Conservation (phyloP, 2,888 invertebrate species). For the Abscondita cerata region DNA sequence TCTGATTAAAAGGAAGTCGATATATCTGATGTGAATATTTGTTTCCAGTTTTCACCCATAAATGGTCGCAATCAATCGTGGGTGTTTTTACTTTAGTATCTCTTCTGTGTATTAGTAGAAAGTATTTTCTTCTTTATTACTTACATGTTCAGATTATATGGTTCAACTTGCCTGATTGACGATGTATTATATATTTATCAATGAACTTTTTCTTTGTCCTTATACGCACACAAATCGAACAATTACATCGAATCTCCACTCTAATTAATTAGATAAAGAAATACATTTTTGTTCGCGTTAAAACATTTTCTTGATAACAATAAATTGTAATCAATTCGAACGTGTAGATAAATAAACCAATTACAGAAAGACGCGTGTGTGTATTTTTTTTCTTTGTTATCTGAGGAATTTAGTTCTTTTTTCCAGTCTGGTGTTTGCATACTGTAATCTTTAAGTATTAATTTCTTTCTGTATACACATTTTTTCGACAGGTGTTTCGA, state of each 20-base stretch:
- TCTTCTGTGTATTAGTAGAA: conserved; percentile 47
- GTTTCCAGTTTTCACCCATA: conserved; percentile 44
- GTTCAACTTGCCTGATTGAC: conserved; percentile 1
- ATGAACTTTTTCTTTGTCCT: conserved; percentile 6
- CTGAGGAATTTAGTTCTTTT: too few relatives aligned
- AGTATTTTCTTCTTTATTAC: conserved; percentile 51
- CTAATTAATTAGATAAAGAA: conserved; percentile 25
- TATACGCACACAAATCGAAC: background rate
- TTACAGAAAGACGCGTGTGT: too few relatives aligned
- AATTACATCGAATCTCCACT: background rate
- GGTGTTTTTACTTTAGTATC: conserved; percentile 54
- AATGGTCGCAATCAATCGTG: conserved; percentile 50
- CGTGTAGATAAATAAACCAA: too few relatives aligned
- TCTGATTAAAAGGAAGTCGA: conserved; percentile 16
- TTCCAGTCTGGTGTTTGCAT: too few relatives aligned
- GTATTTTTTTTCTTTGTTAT: too few relatives aligned
- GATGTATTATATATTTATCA: conserved; percentile 12
- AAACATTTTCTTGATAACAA: conserved; percentile 25
- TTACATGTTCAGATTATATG: conserved; percentile 38
- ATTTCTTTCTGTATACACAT: too few relatives aligned
- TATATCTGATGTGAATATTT: conserved; percentile 21
- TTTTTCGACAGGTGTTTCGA: too few relatives aligned
- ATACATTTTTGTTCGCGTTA: conserved; percentile 9
- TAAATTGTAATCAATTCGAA: conserved; percentile 23
- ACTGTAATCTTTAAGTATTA: too few relatives aligned